Evolutionary conservation across 2,113 vertebrate genomes (phyloP).

Genomic region (Rhinolophus sinicus): DNA sequence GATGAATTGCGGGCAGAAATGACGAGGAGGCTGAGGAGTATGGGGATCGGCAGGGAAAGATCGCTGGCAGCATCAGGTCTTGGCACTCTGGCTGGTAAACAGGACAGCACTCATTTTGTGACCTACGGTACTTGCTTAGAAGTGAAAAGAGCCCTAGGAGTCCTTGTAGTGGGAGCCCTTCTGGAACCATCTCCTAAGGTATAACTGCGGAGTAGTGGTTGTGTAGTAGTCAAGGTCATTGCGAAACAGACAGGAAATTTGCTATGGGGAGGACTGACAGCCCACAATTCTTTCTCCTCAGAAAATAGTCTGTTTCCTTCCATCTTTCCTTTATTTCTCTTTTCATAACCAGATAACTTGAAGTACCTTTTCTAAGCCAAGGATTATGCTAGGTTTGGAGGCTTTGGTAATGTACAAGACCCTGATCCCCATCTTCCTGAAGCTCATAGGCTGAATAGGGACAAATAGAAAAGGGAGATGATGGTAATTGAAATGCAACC

Average conservation of each 20-base stretch:
- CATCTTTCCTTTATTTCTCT: not conserved
- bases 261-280: too few relatives aligned
- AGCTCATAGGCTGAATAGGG: not conserved
- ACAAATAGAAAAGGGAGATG: not conserved
- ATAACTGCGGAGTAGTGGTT: not conserved
- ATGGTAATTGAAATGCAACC: not conserved
- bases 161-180: not conserved
- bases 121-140: not conserved
- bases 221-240: not conserved
- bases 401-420: not conserved
- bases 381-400: not conserved
- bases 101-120: not conserved
- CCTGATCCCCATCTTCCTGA: not conserved
- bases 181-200: not conserved
- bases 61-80: not conserved
- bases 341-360: not conserved
- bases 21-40: not conserved
- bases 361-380: not conserved
- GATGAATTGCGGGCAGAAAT: not conserved
- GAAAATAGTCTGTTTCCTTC: not conserved
- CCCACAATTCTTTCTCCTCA: not conserved
- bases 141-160: not conserved
- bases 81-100: not conserved
- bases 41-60: not conserved
- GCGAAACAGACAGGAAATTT: not conserved